These are phyloP conservation scores for Myotis pilosus DNA, from an alignment of 2,797 vertebrate species.

Conservation along the genomic window DNA sequence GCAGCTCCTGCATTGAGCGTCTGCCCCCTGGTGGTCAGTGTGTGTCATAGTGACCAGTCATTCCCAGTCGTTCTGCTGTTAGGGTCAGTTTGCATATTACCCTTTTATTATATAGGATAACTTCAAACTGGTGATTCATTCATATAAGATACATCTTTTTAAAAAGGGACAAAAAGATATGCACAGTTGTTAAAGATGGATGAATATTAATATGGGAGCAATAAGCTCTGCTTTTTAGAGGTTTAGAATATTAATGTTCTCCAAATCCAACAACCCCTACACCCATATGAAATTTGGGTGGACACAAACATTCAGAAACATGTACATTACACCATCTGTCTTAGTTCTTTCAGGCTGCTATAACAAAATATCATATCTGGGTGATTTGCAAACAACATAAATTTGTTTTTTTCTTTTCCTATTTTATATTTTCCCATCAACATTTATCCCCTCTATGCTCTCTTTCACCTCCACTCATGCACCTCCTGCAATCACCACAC, in stretches of 20 bases:
- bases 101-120: no score
- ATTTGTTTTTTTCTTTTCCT: neutral
- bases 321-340: neutral
- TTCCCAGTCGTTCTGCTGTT: no score
- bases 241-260: neutral
- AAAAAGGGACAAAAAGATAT: neutral
- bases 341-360: neutral
- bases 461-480: no score
- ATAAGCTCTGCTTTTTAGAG: neutral
- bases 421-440: no score
- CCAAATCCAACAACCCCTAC: neutral
- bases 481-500: no score
- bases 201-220: neutral
- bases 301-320: neutral
- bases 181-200: neutral
- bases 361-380: neutral
- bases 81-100: no score
- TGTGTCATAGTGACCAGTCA: no score
- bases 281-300: neutral
- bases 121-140: slow-evolving; percentile 18
- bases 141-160: neutral
- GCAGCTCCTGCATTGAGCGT: no score
- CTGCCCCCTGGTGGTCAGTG: no score
- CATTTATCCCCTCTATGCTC: no score
- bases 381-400: neutral